Evolutionary conservation across 2,888 invertebrate genomes (phyloP).

Genomic region (Aelia acuminata): DNA sequence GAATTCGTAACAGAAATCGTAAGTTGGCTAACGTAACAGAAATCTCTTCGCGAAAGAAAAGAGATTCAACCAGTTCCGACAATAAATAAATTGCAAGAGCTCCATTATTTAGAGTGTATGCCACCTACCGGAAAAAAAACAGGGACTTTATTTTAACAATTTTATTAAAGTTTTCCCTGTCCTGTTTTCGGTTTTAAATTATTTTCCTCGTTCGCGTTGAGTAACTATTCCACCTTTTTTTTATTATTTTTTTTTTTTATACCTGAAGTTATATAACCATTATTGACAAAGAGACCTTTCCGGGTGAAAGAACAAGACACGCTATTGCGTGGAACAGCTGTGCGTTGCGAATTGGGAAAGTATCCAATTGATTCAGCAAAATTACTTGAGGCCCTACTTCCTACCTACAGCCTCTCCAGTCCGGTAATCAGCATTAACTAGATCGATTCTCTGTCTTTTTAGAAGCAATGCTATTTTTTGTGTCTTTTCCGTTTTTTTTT

Average conservation of each 20-base stretch:
- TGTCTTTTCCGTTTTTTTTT: no score
- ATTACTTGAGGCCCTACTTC: background rate
- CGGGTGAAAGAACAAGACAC: background rate
- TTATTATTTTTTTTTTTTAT: background rate
- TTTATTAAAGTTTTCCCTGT: no score
- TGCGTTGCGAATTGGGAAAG: background rate
- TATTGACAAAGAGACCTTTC: background rate
- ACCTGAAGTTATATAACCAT: background rate
- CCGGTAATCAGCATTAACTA: background rate
- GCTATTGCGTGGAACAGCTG: background rate
- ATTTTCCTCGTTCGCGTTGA: background rate
- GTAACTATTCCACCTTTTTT: background rate
- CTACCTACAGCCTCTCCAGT: background rate
- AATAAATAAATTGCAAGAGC: no score
- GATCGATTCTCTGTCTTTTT: no score
- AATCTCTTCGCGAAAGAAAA: no score
- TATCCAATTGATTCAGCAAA: constrained; percentile 7
- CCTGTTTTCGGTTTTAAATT: background rate
- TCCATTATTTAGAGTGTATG: no score
- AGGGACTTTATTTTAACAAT: no score
- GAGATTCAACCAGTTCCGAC: no score
- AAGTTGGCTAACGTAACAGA: no score
- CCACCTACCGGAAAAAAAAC: no score
- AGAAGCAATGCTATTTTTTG: no score
- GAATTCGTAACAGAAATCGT: no score